Percentiles rank a stretch among this genome's conserved stretches.
These are phyloP conservation scores for Nannoperca obscura DNA, from an alignment of 2,797 vertebrate species.

Conservation along the genomic window DNA sequence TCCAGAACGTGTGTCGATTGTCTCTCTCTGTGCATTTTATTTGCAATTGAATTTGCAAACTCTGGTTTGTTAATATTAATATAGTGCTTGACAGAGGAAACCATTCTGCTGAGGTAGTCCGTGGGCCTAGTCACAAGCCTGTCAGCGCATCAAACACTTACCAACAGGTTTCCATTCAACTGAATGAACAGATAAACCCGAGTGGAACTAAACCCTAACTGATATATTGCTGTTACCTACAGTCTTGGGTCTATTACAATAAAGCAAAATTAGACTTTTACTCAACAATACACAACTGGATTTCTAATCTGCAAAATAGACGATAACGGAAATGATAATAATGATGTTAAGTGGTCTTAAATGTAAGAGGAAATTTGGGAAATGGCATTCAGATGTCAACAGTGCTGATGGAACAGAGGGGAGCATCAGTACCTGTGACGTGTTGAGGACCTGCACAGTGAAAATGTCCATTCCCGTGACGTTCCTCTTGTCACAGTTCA, in stretches of 20 bases:
- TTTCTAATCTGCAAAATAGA: neutral
- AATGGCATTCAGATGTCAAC: neutral
- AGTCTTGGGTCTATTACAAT: no score
- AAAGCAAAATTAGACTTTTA: no score
- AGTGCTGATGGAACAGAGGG: neutral
- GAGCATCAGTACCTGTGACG: slow-evolving; percentile 87
- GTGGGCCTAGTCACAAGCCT: neutral
- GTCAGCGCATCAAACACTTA: neutral
- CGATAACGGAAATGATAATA: neutral
- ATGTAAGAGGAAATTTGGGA: neutral
- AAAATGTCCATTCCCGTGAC: slow-evolving; percentile 83
- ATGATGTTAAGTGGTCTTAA: neutral
- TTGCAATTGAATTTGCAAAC: neutral
- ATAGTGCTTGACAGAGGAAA: neutral
- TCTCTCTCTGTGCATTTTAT: neutral
- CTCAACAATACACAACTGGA: neutral
- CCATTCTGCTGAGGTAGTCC: neutral
- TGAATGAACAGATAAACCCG: neutral
- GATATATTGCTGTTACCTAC: neutral
- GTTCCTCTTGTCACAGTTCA: slow-evolving; percentile 93
- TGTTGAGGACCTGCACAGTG: slow-evolving; percentile 91
- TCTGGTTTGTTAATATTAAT: neutral
- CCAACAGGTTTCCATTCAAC: neutral
- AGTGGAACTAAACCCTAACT: neutral
- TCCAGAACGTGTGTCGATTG: neutral